Percentiles rank a stretch among this genome's conserved stretches.
Conservation (phyloP, 1,140 invertebrate genomes). For the Archivesica marissinica region DNA sequence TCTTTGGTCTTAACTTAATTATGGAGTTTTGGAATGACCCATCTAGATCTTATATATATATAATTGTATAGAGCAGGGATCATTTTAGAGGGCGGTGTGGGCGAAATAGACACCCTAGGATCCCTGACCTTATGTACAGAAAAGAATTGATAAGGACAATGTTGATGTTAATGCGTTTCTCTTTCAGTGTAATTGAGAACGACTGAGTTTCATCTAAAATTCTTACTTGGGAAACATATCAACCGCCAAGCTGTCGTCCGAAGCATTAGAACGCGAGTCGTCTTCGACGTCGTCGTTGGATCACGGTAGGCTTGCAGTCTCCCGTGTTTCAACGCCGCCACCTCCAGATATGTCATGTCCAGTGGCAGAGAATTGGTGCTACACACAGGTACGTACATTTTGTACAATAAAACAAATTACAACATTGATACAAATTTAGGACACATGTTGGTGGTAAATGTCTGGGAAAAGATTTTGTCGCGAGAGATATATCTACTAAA, state of each 20-base stretch:
- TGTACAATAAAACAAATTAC: too few relatives aligned
- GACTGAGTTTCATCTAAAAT: neutral
- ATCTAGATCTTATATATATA: neutral
- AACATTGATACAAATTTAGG: too few relatives aligned
- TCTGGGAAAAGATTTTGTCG: too few relatives aligned
- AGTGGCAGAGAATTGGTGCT: conserved; percentile 85
- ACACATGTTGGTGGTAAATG: too few relatives aligned
- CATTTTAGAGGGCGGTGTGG: too few relatives aligned
- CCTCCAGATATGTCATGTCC: conserved; percentile 83
- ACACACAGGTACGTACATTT: conserved; percentile 84
- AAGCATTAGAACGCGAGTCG: conserved; percentile 73
- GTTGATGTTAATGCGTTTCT: neutral
- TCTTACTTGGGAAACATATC: neutral
- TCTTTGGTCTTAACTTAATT: neutral
- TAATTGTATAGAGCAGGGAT: neutral
- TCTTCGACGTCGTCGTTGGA: conserved; percentile 76
- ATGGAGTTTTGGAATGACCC: neutral
- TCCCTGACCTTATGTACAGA: neutral
- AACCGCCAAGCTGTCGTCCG: conserved; percentile 70
- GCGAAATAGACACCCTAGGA: too few relatives aligned
- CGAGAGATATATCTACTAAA: too few relatives aligned
- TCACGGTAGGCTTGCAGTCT: conserved; percentile 78
- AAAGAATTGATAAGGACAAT: neutral
- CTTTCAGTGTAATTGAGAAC: neutral
- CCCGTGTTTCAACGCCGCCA: conserved; percentile 80